phyloP scores from a whole-genome alignment of 2,888 invertebrate genomes.

The Theodoxus fluviatilis region DNA sequence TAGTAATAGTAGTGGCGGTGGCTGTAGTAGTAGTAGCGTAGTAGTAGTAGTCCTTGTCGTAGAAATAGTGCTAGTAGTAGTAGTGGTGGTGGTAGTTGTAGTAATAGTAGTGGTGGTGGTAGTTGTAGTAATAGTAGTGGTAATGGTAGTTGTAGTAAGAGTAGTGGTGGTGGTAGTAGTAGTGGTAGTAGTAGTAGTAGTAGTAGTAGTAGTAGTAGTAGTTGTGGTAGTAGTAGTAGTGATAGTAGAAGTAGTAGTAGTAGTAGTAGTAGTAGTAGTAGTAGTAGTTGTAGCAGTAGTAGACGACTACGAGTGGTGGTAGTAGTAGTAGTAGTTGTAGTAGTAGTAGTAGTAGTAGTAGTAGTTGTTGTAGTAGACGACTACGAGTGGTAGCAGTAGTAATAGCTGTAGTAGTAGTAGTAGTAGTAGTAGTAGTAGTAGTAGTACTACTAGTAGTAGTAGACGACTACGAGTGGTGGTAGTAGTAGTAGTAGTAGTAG shows the following conservation, averaged over 20 bases:
- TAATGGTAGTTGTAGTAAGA: background rate
- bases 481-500: no score
- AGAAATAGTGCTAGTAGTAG: background rate
- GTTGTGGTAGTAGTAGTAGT: background rate
- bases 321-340: background rate
- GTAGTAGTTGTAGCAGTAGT: background rate
- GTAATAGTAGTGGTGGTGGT: background rate
- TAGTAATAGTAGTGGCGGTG: background rate
- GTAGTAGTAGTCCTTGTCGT: constrained; percentile 1
- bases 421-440: background rate
- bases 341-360: background rate
- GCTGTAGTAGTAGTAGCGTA: background rate
- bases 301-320: background rate
- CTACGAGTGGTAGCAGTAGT: background rate
- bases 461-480: no score
- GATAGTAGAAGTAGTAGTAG: background rate
- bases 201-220: constrained; percentile 2
- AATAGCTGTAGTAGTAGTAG: background rate
- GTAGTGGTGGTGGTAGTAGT: background rate
- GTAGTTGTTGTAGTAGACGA: background rate
- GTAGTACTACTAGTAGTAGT: background rate
- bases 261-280: constrained; percentile 2
- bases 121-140: background rate
- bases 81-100: background rate
- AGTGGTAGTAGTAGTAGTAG: background rate